Conservation (phyloP, 2,888 invertebrate genomes). For the Drosophila dives region DNA sequence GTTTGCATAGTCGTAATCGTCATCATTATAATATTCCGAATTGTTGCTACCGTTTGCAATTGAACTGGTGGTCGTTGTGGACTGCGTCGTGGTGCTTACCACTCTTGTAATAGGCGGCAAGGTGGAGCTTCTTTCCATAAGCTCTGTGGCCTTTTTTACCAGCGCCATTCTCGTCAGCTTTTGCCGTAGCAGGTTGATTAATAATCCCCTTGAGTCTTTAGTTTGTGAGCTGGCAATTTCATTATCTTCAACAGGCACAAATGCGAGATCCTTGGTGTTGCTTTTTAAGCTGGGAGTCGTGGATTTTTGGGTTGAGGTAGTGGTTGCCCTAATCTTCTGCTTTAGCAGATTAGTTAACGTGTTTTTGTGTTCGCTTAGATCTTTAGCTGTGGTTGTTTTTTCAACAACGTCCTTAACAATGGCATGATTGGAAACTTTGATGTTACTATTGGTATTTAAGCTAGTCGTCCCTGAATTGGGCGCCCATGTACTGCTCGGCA, state of each 20-base stretch:
- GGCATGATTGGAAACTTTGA: slow-evolving; percentile 33
- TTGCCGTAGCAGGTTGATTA: slow-evolving; percentile 46
- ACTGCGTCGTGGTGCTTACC: slow-evolving; percentile 7
- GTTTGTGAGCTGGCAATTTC: slow-evolving; percentile 16
- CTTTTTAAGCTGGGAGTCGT: not conserved
- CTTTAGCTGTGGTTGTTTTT: not conserved
- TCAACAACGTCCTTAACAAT: slow-evolving; percentile 38
- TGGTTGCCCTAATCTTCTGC: slow-evolving; percentile 10
- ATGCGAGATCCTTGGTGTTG: slow-evolving; percentile 21
- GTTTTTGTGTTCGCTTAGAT: slow-evolving; percentile 40
- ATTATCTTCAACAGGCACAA: slow-evolving; percentile 32
- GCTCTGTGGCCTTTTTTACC: slow-evolving; percentile 8
- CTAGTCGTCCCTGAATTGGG: not conserved
- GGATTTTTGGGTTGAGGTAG: not conserved
- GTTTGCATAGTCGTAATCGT: slow-evolving; percentile 47
- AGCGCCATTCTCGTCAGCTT: slow-evolving; percentile 35
- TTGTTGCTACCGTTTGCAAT: slow-evolving; percentile 13
- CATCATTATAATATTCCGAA: slow-evolving; percentile 39
- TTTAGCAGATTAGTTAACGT: slow-evolving; percentile 46
- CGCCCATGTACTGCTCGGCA: not conserved
- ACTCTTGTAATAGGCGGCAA: slow-evolving; percentile 11
- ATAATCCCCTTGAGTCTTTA: slow-evolving; percentile 37
- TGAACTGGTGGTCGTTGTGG: slow-evolving; percentile 7
- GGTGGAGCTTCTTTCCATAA: slow-evolving; percentile 16
- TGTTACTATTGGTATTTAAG: not conserved